Base-by-base conservation (phyloP, 2,797 vertebrate genomes). In the Etheostoma perlongum region DNA sequence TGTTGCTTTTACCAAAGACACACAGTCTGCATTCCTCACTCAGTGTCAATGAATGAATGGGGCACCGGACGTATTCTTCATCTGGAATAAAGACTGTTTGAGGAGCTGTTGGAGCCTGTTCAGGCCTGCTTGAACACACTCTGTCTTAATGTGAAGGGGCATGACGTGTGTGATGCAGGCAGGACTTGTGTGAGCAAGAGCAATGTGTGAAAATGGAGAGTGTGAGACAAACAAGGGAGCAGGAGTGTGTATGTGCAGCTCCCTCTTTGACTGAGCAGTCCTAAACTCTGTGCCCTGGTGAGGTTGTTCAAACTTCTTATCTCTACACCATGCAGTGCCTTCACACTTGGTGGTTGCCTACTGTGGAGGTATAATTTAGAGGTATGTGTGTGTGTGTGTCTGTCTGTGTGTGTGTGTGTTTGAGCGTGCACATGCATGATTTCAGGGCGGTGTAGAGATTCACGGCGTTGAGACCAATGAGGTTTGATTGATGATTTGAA, bases 261-360 rank as follows among this genome's bases (percentile, higher is more conserved):
- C 65, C 67, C 67, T 46, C 58, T 85, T 82, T 89, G 68, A 58
- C 58, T 66, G 65, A 78, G 83, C 79, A 72, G 78, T 70, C 76
- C 83, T 94, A 92, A 94, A 93, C 93, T 91, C 36, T 40, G 10
- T 86, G 76, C 92, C 85, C 81, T 23, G 53, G 91, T 90, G 92
- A 92, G 66, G 47, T 25, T 44, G 78, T 58, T 73, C 77, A 82
- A 85, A 74, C 85, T 74, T 68, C 79, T 72, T 72, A 74, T 78
- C 69, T 78, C 59, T 66, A 44, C 91, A 33, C 82, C 76, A 33
- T 72, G 67, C 84, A 66, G 70, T 6, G 21, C 54, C 71, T n/a
- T 80, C 51, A n/a, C 60, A 66, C 82, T 57, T 62, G 81, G 75
- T 57, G 79, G 54, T 71, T 66, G 53, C 40, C 44, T 72, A 60